Evolutionary conservation across 2,797 vertebrate species (phyloP), one percentile per base, ranked within the genome.

Genomic region (Sebastes cheni): DNA sequence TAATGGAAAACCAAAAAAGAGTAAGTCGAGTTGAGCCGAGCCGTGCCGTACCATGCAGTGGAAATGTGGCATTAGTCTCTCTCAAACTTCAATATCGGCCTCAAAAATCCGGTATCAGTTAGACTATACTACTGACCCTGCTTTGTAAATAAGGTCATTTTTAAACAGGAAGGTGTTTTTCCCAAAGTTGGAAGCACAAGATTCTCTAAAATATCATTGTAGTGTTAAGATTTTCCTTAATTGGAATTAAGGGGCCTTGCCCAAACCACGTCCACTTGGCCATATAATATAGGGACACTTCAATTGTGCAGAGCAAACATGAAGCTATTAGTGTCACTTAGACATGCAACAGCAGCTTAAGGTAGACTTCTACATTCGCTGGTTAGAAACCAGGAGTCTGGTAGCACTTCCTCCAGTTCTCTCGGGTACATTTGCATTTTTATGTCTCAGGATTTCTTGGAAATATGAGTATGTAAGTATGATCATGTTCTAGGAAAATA

Each of bases 401-500:
- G 14, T 10, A 42, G 36, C 23, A 11, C 16, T 67, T 14, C 9
- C 39, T 39, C 20, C 6, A 36, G 20, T 32, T 32, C 4, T 46
- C 58, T 36, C 39, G 20, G 22, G 7, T 39, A 60, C 16, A 30
- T n/a, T 54, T 34, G 2, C 11, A 36, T 72, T 46, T 42, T 23
- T 23, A 25, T 66, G 27, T 27, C 32, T 55, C 6, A 2, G 50
- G 6, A 50, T 54, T 72, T 7, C 34, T 14, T 50, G 18, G 72
- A 67, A 67, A 58, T 64, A 27, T 16, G 16, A 46, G 13, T 8
- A 23, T 72, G 4, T 11, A 32, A 42, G 30, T 54, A 18, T 32
- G 16, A n/a, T 10, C 65, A 75, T 72, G 69, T 70, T 78, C 34
- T 14, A 72, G 56, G 65, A 86, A 67, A 79, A 66, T 55, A 75